These are phyloP conservation scores for Drosophila pseudotakahashii DNA, from an alignment of 2,888 invertebrate genomes.

Conservation along the genomic window DNA sequence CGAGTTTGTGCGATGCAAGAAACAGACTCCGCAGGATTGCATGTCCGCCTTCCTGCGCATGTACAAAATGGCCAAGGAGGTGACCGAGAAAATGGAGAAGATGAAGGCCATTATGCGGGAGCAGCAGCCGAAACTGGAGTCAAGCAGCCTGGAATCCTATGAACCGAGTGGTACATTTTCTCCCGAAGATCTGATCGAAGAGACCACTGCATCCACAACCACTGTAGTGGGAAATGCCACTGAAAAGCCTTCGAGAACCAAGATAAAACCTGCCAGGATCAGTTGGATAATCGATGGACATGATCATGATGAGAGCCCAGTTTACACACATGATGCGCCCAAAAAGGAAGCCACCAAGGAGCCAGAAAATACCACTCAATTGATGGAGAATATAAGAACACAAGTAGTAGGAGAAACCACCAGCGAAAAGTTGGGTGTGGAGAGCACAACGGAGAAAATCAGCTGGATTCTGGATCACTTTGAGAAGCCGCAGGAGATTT, in stretches of 20 bases:
- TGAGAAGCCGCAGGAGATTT: slow-evolving; percentile 60
- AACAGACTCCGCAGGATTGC: slow-evolving; percentile 73
- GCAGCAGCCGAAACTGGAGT: slow-evolving; percentile 60
- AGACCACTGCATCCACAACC: slow-evolving; percentile 9
- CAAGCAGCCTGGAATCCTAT: slow-evolving; percentile 46
- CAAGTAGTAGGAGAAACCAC: background rate
- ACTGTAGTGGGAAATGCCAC: slow-evolving; percentile 27
- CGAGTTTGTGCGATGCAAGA: slow-evolving; percentile 79
- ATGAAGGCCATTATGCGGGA: slow-evolving; percentile 80
- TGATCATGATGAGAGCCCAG: slow-evolving; percentile 62
- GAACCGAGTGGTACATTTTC: background rate
- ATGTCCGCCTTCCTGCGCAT: slow-evolving; percentile 79
- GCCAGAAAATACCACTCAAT: background rate
- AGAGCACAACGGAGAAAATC: slow-evolving; percentile 46
- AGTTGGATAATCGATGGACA: slow-evolving; percentile 81
- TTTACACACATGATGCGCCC: slow-evolving; percentile 44
- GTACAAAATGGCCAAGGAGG: slow-evolving; percentile 80
- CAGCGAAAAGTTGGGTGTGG: background rate
- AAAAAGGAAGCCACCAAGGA: slow-evolving; percentile 25
- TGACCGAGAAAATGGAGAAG: slow-evolving; percentile 79
- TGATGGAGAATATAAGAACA: too few relatives aligned
- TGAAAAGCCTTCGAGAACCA: slow-evolving; percentile 48
- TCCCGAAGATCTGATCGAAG: background rate
- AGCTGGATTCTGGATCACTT: slow-evolving; percentile 68
- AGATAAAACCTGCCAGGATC: slow-evolving; percentile 67